These are phyloP conservation scores for Acleris literana DNA, from an alignment of 2,888 invertebrate species.

Conservation along the genomic window DNA sequence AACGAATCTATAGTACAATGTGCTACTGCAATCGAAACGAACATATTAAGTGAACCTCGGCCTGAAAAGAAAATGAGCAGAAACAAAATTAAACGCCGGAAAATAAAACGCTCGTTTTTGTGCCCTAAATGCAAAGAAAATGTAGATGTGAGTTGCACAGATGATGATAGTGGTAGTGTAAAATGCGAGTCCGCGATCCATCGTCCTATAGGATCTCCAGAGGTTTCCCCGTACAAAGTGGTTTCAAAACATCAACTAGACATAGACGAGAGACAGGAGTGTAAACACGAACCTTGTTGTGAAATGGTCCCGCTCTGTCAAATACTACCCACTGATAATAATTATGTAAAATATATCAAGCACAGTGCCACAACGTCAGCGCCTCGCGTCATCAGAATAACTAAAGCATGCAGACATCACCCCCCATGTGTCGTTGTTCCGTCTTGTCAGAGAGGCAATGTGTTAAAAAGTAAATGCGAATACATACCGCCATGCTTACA, in stretches of 20 bases:
- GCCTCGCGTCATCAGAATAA: conserved; percentile 64
- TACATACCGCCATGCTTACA: conserved; percentile 71
- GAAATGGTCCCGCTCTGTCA: conserved; percentile 70
- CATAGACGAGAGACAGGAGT: conserved; percentile 50
- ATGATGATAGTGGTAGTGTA: conserved; percentile 57
- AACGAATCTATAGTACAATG: conserved; percentile 40
- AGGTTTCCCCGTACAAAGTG: conserved; percentile 46
- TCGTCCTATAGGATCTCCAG: conserved; percentile 47
- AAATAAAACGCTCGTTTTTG: conserved; percentile 53
- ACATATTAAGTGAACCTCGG: conserved; percentile 30
- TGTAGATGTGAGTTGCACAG: conserved; percentile 59
- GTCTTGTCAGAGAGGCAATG: conserved; percentile 68
- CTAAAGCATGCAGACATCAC: conserved; percentile 75
- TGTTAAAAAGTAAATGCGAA: conserved; percentile 70
- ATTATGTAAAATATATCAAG: conserved; percentile 21
- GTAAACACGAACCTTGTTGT: conserved; percentile 64
- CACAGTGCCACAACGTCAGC: conserved; percentile 43
- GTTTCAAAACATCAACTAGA: conserved; percentile 43
- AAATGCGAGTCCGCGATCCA: conserved; percentile 47
- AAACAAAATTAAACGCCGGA: conserved; percentile 45
- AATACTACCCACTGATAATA: conserved; percentile 56
- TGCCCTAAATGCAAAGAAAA: conserved; percentile 71
- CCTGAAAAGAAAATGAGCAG: conserved; percentile 39
- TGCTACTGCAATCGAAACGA: conserved; percentile 40
- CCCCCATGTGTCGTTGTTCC: conserved; percentile 76